Percentiles rank a stretch among this genome's conserved stretches.
These are phyloP conservation scores for Tachyglossus aculeatus DNA, from an alignment of 2,797 vertebrate genomes.

Conservation along the genomic window DNA sequence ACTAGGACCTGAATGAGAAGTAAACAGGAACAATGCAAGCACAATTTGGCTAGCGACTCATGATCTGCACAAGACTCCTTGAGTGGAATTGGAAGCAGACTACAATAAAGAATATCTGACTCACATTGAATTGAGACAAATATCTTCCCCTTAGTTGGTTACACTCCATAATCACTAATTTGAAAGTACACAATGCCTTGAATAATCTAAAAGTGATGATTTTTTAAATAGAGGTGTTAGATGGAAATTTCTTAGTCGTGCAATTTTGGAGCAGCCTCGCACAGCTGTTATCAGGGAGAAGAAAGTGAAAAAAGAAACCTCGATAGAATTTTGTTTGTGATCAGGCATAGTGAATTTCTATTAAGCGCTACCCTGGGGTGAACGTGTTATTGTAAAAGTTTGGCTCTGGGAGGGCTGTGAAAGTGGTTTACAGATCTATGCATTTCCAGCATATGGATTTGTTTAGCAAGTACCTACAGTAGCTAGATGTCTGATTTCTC, in stretches of 20 bases:
- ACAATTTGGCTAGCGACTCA: conserved; percentile 1
- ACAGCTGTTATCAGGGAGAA: neutral
- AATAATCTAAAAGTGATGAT: neutral
- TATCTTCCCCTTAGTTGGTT: neutral
- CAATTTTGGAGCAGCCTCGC: neutral
- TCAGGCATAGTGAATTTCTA: neutral
- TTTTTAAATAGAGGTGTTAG: conserved; percentile 17
- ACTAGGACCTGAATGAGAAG: conserved; percentile 3
- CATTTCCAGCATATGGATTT: no score
- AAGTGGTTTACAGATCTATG: neutral
- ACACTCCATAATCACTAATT: neutral
- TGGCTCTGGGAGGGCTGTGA: neutral
- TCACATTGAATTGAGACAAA: neutral
- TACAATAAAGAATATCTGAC: neutral
- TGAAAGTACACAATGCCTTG: neutral
- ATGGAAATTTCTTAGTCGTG: neutral
- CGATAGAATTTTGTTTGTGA: neutral
- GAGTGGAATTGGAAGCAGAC: neutral
- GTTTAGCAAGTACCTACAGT: no score
- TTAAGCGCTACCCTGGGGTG: neutral
- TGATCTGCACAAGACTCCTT: neutral
- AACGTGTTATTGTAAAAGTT: neutral
- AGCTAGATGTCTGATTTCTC: no score
- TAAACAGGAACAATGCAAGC: neutral
- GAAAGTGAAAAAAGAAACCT: neutral